Percentiles rank a stretch among this genome's conserved stretches.
phyloP scores from a whole-genome alignment of 2,113 vertebrate genomes.

The Rhinolophus ferrumequinum region DNA sequence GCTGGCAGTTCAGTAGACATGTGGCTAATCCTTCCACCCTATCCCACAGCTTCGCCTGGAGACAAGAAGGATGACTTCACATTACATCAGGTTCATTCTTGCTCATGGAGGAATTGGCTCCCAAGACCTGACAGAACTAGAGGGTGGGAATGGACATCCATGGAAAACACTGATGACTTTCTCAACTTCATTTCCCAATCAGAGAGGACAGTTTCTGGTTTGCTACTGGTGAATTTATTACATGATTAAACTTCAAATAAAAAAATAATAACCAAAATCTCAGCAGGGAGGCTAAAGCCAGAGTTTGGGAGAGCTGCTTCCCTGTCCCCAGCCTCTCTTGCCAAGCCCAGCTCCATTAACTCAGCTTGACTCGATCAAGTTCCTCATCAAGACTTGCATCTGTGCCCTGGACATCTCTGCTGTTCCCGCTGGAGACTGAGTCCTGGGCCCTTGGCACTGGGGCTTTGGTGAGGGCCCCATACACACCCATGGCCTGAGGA shows the following conservation, averaged over 20 bases:
- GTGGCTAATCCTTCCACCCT: background rate
- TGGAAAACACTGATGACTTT: slow-evolving; percentile 7
- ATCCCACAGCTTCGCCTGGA: slow-evolving; percentile 31
- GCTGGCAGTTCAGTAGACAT: background rate
- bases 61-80: background rate
- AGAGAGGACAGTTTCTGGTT: slow-evolving; percentile 68
- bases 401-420: slow-evolving; percentile 44
- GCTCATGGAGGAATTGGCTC: background rate
- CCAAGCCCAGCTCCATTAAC: slow-evolving; percentile 54
- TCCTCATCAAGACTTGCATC: slow-evolving; percentile 60
- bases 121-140: background rate
- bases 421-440: slow-evolving; percentile 38
- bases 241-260: slow-evolving; percentile 83
- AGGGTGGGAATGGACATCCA: background rate
- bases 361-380: slow-evolving; percentile 71
- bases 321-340: slow-evolving; percentile 32
- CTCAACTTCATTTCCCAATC: slow-evolving; percentile 62
- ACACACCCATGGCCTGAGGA: slow-evolving; percentile 87
- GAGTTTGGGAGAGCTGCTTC: background rate
- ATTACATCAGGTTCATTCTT: background rate
- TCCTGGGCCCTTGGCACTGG: background rate
- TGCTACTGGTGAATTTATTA: slow-evolving; percentile 83
- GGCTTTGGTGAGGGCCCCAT: slow-evolving; percentile 84
- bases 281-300: slow-evolving; percentile 21
- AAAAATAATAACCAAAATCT: slow-evolving; percentile 82